A percentile compares a stretch with the other conserved stretches of the same genome.
phyloP scores from a whole-genome alignment of 2,797 vertebrate genomes.

The Anabas testudineus region DNA sequence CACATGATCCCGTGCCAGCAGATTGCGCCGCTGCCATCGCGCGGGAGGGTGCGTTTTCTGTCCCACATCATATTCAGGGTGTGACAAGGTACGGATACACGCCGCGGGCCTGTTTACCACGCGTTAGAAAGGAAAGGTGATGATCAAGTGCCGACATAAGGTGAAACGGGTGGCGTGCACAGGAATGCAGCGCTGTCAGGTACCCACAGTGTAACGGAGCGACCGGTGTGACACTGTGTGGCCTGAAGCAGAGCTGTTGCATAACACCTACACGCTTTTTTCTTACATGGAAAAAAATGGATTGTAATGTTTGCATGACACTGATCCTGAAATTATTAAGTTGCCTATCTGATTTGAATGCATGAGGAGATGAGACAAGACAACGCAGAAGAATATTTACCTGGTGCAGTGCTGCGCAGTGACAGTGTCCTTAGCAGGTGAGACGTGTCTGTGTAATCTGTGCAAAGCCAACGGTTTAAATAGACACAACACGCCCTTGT shows the following conservation, averaged over 20 bases:
- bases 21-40: no score
- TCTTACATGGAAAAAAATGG: not conserved
- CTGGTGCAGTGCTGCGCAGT: constrained; percentile 44
- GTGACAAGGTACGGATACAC: not conserved
- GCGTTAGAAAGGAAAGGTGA: not conserved
- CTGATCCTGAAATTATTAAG: not conserved
- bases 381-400: constrained; percentile 45
- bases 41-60: not conserved
- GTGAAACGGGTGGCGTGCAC: not conserved
- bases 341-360: no score
- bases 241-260: constrained; percentile 12
- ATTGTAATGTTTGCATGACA: not conserved
- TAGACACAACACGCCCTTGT: constrained; percentile 77
- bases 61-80: not conserved
- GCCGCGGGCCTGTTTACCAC: not conserved
- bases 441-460: constrained; percentile 55
- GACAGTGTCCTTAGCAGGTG: constrained; percentile 46
- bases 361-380: not conserved
- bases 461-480: constrained; percentile 72
- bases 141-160: not conserved
- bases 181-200: constrained; percentile 15
- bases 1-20: not conserved
- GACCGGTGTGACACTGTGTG: not conserved
- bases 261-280: not conserved
- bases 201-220: not conserved